Conservation (phyloP, 2,113 vertebrate species). For the Verasper variegatus region DNA sequence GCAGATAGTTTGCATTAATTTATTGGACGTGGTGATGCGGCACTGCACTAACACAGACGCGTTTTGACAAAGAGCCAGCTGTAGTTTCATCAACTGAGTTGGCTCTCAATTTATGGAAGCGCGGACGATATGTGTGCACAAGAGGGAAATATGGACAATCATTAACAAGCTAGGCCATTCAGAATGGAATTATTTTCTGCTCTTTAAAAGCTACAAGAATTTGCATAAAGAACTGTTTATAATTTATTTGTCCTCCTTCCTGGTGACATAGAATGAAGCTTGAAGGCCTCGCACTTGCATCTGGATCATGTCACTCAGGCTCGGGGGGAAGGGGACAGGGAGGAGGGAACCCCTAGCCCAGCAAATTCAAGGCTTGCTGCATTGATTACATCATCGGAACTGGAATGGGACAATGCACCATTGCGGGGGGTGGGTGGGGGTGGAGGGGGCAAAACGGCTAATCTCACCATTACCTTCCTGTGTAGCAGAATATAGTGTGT, state of each 20-base stretch:
- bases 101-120: constrained; percentile 40
- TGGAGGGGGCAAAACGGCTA: constrained; percentile 35
- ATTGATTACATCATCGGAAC: constrained; percentile 87
- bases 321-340: neutral
- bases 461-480: constrained; percentile 57
- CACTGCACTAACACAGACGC: constrained; percentile 49
- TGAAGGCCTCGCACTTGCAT: constrained; percentile 50
- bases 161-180: constrained; percentile 22
- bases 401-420: constrained; percentile 87
- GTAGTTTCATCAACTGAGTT: constrained; percentile 41
- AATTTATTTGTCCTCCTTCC: constrained; percentile 41
- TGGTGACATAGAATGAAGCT: constrained; percentile 41
- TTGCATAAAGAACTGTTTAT: constrained; percentile 12
- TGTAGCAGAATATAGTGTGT: constrained; percentile 21
- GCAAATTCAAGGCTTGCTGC: constrained; percentile 87
- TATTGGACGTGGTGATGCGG: constrained; percentile 60
- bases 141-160: constrained; percentile 34
- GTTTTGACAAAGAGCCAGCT: constrained; percentile 37
- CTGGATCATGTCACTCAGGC: constrained; percentile 27
- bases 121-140: constrained; percentile 30
- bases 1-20: constrained; percentile 54
- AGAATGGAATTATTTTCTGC: constrained; percentile 26
- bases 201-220: constrained; percentile 1
- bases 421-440: constrained; percentile 28
- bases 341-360: constrained; percentile 63